Evolutionary conservation across 1,140 invertebrate species (phyloP), one percentile per base, ranked within the genome.

Genomic region (Spodoptera litura): DNA sequence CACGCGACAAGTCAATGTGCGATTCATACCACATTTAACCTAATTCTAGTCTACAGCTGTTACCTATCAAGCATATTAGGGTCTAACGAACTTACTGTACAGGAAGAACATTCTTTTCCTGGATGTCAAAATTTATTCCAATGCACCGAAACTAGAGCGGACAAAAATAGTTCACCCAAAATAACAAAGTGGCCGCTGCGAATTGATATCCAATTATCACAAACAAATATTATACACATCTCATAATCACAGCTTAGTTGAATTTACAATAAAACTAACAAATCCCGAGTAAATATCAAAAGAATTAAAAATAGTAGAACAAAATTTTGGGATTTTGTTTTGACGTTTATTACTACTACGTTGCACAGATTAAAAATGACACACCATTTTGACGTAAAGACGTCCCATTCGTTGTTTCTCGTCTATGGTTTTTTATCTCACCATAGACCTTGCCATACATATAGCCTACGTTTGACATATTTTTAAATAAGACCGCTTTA

Each of bases 111-210:
- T 90, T 85, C 84, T 92, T 89, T 90, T 90, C 79, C 88, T 89
- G 88, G 87, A 85, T 87, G 90, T 91, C 88, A 91, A 89, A 92
- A 89, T 93, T 88, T 89, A 89, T 89, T 89, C 80, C 88, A 88
- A 88, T 91, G 87, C 87, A 90, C 91, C 84, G 85, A 89, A 91
- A 90, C 87, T 92, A 91, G 88, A 93, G 90, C 92, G 89, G 92
- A 92, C 91, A 89, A 94, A 93, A 94, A 94, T 94, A 94, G 93
- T 93, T 87, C 88, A 91, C 89, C 90, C 86, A 91, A 94, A 94
- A 92, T 92, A 92, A 88, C 88, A 86, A 86, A 80, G 79, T 56
- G 73, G 79, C 79, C 66, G 12, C 59, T 79, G 58, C 58, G 73
- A 82, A 79, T 71, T 58, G 62, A 77, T 55, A 44, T 53, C 35